Evolutionary conservation across 1,140 invertebrate genomes (phyloP), one percentile per base, ranked within the genome.

Genomic region (Dendrolimus punctatus): DNA sequence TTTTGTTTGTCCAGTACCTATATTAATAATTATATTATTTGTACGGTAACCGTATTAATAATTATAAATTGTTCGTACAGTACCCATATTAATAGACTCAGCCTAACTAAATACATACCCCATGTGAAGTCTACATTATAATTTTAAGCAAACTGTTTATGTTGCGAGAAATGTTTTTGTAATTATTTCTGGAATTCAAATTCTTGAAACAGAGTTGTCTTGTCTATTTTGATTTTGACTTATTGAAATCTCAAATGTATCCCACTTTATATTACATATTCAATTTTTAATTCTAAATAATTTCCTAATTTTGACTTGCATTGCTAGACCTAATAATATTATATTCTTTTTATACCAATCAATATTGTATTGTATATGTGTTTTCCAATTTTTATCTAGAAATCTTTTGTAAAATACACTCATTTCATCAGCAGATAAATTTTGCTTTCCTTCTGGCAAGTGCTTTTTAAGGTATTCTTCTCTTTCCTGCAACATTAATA

Each of bases 381-480:
- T 84, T 65, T 89, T 89, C 92, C 92, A 93, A 70, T 95, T 93
- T 72, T 92, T 91, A 68, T 95, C 93, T 42, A 95, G 80, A 76
- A 96, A 96, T 45, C 89, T 68, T 87, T 94, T 95, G 69, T 96
- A 96, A 84, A 96, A 96, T 23, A 92, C 89, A 64, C 94, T 95
- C 92, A 96, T 94, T 82, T 95, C 92, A 80, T 96, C 94, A 1
- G 94, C 90, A 10, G 91, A 90, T 5, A 93, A 61, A 36, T 89
- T 73, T 70, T 77, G 60, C 80, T 89, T 81, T 75, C 87, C 76
- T 53, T 71, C 62, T 61, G 68, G 88, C 87, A 78, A 74, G 71
- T 88, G 87, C 66, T 85, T 80, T 51, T 89, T 90, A 48, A 91
- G 75, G 71, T 90, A 94, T 62, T 89, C 83, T 57, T 91, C 90